Base-by-base conservation (phyloP, 1,140 invertebrate genomes). In the Helicoverpa armigera region DNA sequence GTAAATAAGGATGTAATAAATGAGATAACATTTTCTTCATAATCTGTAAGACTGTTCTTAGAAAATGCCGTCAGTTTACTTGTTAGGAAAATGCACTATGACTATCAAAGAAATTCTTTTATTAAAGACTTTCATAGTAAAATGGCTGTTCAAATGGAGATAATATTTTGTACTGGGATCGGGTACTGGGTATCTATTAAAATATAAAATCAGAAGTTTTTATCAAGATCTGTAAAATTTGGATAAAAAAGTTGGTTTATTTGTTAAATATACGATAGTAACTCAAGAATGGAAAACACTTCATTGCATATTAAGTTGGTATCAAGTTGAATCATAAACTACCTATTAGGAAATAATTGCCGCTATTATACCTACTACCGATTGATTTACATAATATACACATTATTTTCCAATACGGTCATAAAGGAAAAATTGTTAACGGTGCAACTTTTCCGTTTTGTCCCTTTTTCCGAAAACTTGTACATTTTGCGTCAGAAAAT, bases 11-110 rank as follows among this genome's bases (percentile, higher is more conserved):
- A 50, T 18, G 43, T 69, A 4, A 50, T 69, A 51, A 69, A 50
- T 50, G 65, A 23, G 65, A 69, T 69, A 69, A 69, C 35, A 50
- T 67, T 67, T 67, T 67, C 63, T 50, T 35, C 63, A 69, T 69
- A 51, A 69, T 50, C 43, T 16, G 16, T 69, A 50, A 69, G 43
- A 4, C 43, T 10, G 43, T 69, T 69, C 65, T 69, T 23, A 69
- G 65, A 69, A 69, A 23, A 13, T 50, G 16, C 43, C n/a, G 11
- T 69, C 5, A 67, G 48, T 48, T 23, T 60, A 60, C 35, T 18
- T 35, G 7, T 3, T 5, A 35, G 35, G 35, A 5, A 35, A 35
- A 35, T 35, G 7, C 7, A 35, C 1, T 5, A 5, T 35, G 35
- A 3, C 7, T 7, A 43, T 43, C 35, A 43, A 43, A 43, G 0